Percentiles rank a stretch among this genome's conserved stretches.
phyloP scores from a whole-genome alignment of 1,140 invertebrate genomes.

The Scylla paramamosain region DNA sequence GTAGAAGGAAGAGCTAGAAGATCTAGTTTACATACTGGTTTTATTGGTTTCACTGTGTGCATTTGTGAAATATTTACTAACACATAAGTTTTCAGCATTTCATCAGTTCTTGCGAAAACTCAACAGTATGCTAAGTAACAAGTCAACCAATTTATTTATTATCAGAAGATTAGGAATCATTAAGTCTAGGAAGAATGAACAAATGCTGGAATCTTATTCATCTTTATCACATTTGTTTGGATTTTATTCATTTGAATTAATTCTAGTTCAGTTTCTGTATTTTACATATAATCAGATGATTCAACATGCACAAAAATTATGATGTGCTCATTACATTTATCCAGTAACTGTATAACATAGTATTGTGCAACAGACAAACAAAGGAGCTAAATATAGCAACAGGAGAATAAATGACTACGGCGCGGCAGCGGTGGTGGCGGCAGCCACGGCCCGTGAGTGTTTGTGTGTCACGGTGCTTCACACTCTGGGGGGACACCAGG shows the following conservation, averaged over 20 bases:
- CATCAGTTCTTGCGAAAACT: background rate
- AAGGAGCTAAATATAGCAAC: no score
- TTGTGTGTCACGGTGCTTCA: no score
- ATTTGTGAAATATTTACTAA: background rate
- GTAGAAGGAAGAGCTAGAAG: background rate
- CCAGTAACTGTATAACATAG: no score
- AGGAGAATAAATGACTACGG: no score
- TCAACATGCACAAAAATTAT: background rate
- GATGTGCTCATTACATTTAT: background rate
- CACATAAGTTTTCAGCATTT: background rate
- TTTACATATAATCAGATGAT: background rate
- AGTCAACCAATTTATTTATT: no score
- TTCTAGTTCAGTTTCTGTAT: background rate
- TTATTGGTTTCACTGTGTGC: background rate
- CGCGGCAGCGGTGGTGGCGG: no score
- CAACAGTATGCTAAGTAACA: no score
- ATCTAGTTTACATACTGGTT: slow-evolving; percentile 8
- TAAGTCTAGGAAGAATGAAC: no score
- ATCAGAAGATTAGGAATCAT: no score
- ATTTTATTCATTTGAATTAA: background rate
- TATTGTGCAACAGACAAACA: no score
- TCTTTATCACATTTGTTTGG: background rate
- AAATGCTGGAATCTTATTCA: background rate
- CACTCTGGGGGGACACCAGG: no score
- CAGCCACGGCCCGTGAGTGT: no score